Evolutionary conservation across 2,888 invertebrate species (phyloP).

Genomic region (Rhamphomyia laevipes): DNA sequence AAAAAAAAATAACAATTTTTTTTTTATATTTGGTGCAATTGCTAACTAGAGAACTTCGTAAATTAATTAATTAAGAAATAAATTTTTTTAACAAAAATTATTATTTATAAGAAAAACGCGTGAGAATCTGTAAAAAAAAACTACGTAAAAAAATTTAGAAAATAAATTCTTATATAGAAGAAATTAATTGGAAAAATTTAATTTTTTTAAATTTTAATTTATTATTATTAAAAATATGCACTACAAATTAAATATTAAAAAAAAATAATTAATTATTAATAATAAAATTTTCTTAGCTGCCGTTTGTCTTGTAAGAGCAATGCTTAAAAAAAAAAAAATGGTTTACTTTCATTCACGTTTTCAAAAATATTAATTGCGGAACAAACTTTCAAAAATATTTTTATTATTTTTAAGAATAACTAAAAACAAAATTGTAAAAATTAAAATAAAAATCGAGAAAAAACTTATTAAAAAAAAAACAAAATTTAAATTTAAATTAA

Average conservation of each 20-base stretch:
- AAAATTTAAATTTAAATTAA: neutral
- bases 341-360: too few relatives aligned
- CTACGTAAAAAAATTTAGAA: constrained; percentile 5
- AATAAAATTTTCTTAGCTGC: too few relatives aligned
- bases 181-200: constrained; percentile 4
- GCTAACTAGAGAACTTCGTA: constrained; percentile 14
- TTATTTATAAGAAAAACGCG: constrained; percentile 14
- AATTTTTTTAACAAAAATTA: constrained; percentile 11
- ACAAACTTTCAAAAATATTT: too few relatives aligned
- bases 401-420: too few relatives aligned
- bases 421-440: neutral
- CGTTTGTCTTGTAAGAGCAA: too few relatives aligned
- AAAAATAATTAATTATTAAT: too few relatives aligned
- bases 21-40: constrained; percentile 6
- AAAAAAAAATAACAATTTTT: neutral
- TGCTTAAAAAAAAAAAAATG: too few relatives aligned
- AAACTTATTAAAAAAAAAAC: neutral
- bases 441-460: neutral
- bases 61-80: constrained; percentile 8
- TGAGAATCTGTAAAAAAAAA: constrained; percentile 10
- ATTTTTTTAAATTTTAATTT: constrained; percentile 2
- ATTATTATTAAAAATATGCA: neutral
- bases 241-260: too few relatives aligned
- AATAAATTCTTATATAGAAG: too few relatives aligned
- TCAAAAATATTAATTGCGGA: too few relatives aligned